Evolutionary conservation across 2,113 vertebrate species (phyloP).

Genomic region (Seriola quinqueradiata): DNA sequence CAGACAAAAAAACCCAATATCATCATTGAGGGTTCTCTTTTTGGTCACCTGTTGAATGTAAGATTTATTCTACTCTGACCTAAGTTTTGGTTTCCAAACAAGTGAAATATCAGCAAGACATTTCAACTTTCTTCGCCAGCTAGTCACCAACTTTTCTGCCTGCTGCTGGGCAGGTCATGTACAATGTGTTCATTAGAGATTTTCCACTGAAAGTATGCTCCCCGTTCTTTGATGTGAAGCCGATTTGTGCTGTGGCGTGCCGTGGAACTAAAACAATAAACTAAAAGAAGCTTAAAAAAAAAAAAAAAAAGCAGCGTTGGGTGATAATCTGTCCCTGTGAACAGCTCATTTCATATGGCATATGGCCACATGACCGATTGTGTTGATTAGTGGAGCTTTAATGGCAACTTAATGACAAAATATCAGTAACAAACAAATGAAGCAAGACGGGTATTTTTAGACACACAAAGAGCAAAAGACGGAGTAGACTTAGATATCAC

Average conservation of each 20-base stretch:
- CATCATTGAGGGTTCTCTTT: not conserved
- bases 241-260: not conserved
- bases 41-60: not conserved
- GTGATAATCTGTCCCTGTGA: not conserved
- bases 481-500: constrained; percentile 9
- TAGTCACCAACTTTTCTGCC: no score
- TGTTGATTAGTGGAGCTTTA: not conserved
- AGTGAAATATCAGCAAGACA: not conserved
- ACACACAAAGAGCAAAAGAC: constrained; percentile 8
- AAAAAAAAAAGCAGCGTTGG: not conserved
- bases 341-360: not conserved
- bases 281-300: not conserved
- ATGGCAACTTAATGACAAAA: constrained; percentile 12
- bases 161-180: no score
- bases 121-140: no score
- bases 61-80: not conserved
- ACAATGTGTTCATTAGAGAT: no score
- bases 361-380: no score
- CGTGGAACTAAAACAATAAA: not conserved
- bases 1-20: not conserved
- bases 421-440: not conserved
- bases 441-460: not conserved
- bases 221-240: no score
- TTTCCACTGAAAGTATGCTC: no score
- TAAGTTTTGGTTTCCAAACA: not conserved